phyloP scores from a whole-genome alignment of 1,140 invertebrate species.

The Polyergus mexicanus region DNA sequence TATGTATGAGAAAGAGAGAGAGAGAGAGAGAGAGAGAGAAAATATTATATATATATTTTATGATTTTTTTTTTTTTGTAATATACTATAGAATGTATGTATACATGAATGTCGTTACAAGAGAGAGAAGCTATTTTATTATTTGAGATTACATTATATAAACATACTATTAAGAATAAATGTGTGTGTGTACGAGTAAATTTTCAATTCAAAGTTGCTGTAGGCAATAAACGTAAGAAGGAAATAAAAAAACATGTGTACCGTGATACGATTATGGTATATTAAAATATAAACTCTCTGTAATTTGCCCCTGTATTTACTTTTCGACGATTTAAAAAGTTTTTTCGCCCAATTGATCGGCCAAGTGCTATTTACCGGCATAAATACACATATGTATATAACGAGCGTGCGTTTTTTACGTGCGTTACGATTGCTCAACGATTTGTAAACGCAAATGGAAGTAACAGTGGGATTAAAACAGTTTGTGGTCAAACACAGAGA shows the following conservation, averaged over 20 bases:
- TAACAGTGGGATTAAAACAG: conserved; percentile 79
- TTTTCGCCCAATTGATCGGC: conserved; percentile 36
- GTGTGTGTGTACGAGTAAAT: background rate
- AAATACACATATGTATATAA: conserved; percentile 52
- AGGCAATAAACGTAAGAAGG: background rate
- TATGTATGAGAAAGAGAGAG: background rate
- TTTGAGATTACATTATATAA: background rate
- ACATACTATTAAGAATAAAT: background rate
- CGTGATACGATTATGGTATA: background rate
- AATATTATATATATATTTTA: background rate
- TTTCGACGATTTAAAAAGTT: conserved; percentile 33
- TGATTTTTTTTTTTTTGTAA: background rate
- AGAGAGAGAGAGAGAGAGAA: background rate
- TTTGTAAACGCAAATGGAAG: conserved; percentile 76
- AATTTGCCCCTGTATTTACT: no score
- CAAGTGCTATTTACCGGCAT: conserved; percentile 50
- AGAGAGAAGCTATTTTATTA: background rate
- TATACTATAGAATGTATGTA: background rate
- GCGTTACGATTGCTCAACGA: conserved; percentile 67
- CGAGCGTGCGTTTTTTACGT: conserved; percentile 42
- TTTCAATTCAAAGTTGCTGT: background rate
- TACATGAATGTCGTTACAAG: no score
- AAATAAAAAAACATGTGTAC: background rate
- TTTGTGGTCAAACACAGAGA: conserved; percentile 79
- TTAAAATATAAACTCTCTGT: conserved; percentile 16